Base-by-base conservation (phyloP, 92 coral and sea anemone species). In the Porites evermanni region DNA sequence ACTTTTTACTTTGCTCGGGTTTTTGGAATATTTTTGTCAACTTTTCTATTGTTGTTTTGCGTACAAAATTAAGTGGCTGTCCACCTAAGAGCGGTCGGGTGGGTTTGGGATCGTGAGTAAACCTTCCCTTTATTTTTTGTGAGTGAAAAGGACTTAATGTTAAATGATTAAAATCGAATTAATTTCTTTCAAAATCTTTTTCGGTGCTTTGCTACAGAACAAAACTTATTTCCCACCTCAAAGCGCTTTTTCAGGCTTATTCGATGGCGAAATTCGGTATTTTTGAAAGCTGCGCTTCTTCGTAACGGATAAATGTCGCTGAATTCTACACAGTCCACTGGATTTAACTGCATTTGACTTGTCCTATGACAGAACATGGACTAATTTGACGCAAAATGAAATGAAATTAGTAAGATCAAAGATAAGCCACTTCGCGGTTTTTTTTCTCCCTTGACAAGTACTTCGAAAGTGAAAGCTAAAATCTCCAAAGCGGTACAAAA, bases 401-500 rank as follows among this genome's bases (percentile, higher is more conserved):
- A 64, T 64, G 32, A 78, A 64, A 67, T 6, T 6, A 4, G 23
- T 4, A 58, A 76, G 59, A 78, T 78, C 14, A 24, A 78, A 78
- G 71, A 61, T 7, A 78, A 53, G 58, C 14, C 1, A 78, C 71
- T 29, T 14, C 14, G 82, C 4, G n/a, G 71, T n/a, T 26, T 60
- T 29, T 26, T 26, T 26, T 26, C 29, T 2, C 29, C 29, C 29
- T 70, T 63, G n/a, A 26, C 26, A 60, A 63, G 13, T 78, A 44
- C 26, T 23, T 58, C 16, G 7, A 24, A 78, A 63, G 72, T 14
- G 64, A 47, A 58, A 78, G 53, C 44, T 58, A 29, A 78, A 78
- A 78, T 78, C 26, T 78, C 82, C 26, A 26, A 78, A 78, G 82
- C 44, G 82, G 82, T 58, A 78, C 82, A 53, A 26, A 78, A 78